Conservation (phyloP, 2,797 vertebrate species). For the Muraenolepis orangiensis region DNA sequence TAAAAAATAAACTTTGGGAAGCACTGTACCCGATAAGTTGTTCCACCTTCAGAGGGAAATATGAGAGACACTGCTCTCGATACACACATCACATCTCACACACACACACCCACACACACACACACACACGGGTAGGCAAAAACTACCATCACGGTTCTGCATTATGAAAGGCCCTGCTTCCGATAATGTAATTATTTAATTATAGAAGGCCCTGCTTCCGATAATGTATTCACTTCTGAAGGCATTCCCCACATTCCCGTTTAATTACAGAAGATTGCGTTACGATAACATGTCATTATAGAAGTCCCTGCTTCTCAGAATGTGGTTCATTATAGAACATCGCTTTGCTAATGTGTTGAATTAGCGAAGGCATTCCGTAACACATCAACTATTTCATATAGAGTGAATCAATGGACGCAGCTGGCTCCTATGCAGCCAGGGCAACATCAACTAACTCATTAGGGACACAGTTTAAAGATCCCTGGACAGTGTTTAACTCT, state of each 20-base stretch:
- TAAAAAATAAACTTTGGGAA: constrained; percentile 90
- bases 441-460: neutral
- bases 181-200: constrained; percentile 88
- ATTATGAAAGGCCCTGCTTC: constrained; percentile 93
- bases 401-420: neutral
- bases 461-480: neutral
- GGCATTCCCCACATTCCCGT: too few species aligned
- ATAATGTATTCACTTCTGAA: constrained; percentile 88
- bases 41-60: constrained; percentile 95
- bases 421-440: neutral
- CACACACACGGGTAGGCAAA: constrained; percentile 61
- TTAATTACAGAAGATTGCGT: too few species aligned
- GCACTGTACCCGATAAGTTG: constrained; percentile 98
- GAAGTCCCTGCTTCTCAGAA: too few species aligned
- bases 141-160: constrained; percentile 70
- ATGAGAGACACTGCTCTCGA: constrained; percentile 80
- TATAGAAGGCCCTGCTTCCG: constrained; percentile 91
- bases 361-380: neutral
- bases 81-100: constrained; percentile 63
- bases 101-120: too few species aligned
- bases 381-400: neutral
- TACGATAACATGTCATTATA: too few species aligned
- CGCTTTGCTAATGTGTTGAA: neutral
- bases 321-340: too few species aligned
- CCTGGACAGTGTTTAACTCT: neutral